These are phyloP conservation scores for Cydia splendana DNA, from an alignment of 1,140 invertebrate genomes.

Conservation along the genomic window DNA sequence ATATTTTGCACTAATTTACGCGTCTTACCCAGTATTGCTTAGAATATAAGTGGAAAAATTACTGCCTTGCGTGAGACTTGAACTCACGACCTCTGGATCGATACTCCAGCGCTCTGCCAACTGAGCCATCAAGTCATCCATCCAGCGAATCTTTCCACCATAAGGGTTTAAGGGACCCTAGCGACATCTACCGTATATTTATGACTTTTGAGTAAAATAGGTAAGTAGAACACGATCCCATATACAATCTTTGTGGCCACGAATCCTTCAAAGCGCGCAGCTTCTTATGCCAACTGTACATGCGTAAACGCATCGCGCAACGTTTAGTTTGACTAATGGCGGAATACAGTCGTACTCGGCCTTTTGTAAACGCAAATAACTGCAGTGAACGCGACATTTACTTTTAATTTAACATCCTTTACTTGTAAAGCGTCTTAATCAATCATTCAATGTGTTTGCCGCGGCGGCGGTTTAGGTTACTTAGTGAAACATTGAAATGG, in stretches of 20 bases:
- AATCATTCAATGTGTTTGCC: slow-evolving; percentile 37
- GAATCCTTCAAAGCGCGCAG: not conserved
- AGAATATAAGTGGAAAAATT: too few relatives aligned
- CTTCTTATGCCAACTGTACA: slow-evolving; percentile 23
- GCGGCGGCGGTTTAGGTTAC: not conserved
- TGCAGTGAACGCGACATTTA: slow-evolving; percentile 44
- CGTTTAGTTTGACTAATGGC: slow-evolving; percentile 56
- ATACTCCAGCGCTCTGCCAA: too few relatives aligned
- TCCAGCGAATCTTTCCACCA: too few relatives aligned
- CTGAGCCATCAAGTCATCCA: too few relatives aligned
- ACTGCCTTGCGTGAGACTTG: too few relatives aligned
- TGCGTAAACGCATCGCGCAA: slow-evolving; percentile 39
- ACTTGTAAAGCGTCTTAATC: slow-evolving; percentile 50
- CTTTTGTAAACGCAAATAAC: slow-evolving; percentile 38
- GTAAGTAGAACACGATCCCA: too few relatives aligned
- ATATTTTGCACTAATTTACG: too few relatives aligned
- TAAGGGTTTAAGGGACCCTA: too few relatives aligned
- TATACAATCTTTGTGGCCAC: not conserved
- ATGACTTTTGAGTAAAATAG: too few relatives aligned
- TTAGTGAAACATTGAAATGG: not conserved
- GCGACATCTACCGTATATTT: too few relatives aligned
- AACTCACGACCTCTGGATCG: too few relatives aligned
- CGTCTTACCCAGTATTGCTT: too few relatives aligned
- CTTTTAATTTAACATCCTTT: slow-evolving; percentile 42
- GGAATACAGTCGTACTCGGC: slow-evolving; percentile 24